Evolutionary conservation across 1,140 invertebrate species (phyloP).

Genomic region (Oedothorax gibbosus): DNA sequence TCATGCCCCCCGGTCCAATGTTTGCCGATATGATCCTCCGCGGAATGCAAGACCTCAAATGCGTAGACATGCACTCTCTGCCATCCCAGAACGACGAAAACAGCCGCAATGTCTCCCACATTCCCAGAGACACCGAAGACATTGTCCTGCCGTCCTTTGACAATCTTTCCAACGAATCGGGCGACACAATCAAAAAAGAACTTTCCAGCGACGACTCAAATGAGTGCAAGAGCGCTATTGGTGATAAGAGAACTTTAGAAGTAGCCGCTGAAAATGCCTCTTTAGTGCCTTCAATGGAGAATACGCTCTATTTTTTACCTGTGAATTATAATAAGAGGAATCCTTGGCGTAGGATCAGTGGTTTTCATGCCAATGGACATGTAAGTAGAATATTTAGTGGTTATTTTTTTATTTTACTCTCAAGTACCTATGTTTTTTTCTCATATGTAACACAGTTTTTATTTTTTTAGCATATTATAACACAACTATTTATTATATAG

Average conservation of each 20-base stretch:
- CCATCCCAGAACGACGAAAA: constrained; percentile 23
- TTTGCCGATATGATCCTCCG: constrained; percentile 23
- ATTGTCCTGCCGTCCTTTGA: neutral
- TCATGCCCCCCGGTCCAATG: constrained; percentile 9
- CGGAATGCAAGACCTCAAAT: constrained; percentile 27
- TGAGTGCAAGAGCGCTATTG: neutral
- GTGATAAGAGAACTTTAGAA: neutral
- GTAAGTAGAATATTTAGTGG: constrained; percentile 28
- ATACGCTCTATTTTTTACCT: constrained; percentile 43
- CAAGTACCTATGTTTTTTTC: neutral
- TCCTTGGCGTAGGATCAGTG: constrained; percentile 49
- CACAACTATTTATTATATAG: neutral
- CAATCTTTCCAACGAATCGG: neutral
- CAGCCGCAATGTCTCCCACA: neutral
- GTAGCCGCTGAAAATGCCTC: neutral
- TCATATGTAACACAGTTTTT: neutral
- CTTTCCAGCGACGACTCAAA: neutral
- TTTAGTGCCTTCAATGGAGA: constrained; percentile 51
- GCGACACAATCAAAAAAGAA: neutral
- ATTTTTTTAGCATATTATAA: neutral
- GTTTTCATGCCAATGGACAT: constrained; percentile 15
- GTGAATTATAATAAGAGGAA: constrained; percentile 47
- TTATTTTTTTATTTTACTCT: neutral
- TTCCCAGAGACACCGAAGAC: constrained; percentile 13
- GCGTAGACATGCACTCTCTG: constrained; percentile 1